phyloP scores from a whole-genome alignment of 2,888 invertebrate species.

The Dryococelus australis region DNA sequence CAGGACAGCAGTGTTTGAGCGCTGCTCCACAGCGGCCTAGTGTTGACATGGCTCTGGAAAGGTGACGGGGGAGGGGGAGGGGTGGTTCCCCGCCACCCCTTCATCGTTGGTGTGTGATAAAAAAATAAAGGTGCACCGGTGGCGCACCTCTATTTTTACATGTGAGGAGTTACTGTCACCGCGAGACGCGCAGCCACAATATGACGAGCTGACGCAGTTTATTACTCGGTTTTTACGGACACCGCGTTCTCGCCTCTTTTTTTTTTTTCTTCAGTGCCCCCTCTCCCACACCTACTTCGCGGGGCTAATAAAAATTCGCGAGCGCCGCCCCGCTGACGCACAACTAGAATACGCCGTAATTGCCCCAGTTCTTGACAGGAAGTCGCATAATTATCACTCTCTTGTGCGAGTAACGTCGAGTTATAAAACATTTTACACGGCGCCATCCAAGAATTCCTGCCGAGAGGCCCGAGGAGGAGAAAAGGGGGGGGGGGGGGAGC shows the following conservation, averaged over 20 bases:
- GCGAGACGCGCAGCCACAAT: not conserved
- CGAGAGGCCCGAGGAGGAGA: too few species aligned
- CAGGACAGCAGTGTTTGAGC: not conserved
- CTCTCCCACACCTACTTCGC: not conserved
- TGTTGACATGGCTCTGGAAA: not conserved
- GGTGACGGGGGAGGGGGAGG: not conserved
- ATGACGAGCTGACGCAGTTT: slow-evolving; percentile 1
- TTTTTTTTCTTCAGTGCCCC: not conserved
- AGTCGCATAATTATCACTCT: not conserved
- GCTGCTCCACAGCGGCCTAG: not conserved
- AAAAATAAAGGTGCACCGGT: not conserved
- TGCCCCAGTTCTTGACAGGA: not conserved
- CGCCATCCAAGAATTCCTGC: not conserved
- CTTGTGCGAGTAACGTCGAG: not conserved
- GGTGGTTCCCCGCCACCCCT: not conserved
- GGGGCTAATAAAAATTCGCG: not conserved
- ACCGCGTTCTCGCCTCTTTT: not conserved
- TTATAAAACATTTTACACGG: not conserved
- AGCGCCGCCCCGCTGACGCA: not conserved
- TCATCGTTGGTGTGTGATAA: too few species aligned
- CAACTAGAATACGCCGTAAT: not conserved
- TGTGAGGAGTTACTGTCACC: not conserved
- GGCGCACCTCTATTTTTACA: not conserved
- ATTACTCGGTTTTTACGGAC: not conserved
- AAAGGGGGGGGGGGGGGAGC: too few species aligned